phyloP scores from a whole-genome alignment of 1,140 invertebrate species.

The Drosophila repleta region DNA sequence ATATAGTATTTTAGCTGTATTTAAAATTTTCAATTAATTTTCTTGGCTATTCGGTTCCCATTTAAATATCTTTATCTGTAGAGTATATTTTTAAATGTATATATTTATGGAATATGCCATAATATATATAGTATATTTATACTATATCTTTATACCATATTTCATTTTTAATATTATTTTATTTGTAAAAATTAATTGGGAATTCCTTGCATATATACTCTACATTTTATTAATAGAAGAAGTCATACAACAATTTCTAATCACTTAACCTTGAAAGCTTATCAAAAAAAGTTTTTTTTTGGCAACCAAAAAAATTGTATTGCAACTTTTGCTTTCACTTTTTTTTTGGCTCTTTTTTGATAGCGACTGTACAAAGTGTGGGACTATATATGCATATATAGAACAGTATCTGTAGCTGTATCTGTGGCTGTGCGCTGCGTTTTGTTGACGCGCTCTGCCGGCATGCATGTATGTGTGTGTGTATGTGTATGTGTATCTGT shows the following conservation, averaged over 20 bases:
- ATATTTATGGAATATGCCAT: neutral
- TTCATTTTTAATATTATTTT: too few species aligned
- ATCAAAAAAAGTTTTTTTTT: conserved; percentile 18
- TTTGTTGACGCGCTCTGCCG: conserved; percentile 13
- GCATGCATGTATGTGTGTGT: conserved; percentile 9
- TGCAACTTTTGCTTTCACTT: conserved; percentile 42
- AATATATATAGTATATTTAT: neutral
- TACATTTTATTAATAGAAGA: neutral
- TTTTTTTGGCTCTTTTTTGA: neutral
- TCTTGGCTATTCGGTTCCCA: too few species aligned
- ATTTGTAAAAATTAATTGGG: neutral
- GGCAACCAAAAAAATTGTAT: conserved; percentile 19
- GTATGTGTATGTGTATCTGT: conserved; percentile 29
- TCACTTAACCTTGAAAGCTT: conserved; percentile 46
- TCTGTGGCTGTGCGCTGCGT: conserved; percentile 26
- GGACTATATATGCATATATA: conserved; percentile 21
- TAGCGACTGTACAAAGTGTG: conserved; percentile 16
- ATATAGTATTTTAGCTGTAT: too few species aligned
- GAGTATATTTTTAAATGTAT: neutral
- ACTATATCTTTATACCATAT: too few species aligned
- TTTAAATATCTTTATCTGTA: too few species aligned
- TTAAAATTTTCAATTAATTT: too few species aligned
- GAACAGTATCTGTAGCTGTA: conserved; percentile 5
- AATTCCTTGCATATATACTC: neutral
- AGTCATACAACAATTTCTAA: conserved; percentile 26